A percentile compares a stretch with the other conserved stretches of the same genome.
phyloP scores from a whole-genome alignment of 1,140 invertebrate species.

The Odontomachus brunneus region DNA sequence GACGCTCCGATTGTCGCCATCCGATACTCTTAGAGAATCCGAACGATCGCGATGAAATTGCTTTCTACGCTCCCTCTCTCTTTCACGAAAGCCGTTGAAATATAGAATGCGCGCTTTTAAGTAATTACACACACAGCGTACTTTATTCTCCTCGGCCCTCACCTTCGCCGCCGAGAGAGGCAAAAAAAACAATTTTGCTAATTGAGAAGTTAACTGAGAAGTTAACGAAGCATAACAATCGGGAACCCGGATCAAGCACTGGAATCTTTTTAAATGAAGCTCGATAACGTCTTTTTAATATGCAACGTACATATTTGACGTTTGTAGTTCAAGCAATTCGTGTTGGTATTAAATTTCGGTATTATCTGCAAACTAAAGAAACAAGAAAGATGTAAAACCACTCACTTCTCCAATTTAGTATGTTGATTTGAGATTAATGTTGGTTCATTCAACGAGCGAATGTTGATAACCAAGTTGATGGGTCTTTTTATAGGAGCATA shows the following conservation, averaged over 20 bases:
- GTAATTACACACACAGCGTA: not conserved
- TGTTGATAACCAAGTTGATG: not conserved
- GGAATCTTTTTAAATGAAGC: no score
- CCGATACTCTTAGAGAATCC: conserved; percentile 34
- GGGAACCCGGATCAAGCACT: not conserved
- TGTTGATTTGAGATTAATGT: not conserved
- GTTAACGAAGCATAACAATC: not conserved
- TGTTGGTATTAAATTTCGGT: conserved; percentile 27
- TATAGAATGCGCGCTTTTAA: conserved; percentile 39
- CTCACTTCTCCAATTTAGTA: not conserved
- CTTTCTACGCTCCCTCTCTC: not conserved
- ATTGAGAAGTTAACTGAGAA: not conserved
- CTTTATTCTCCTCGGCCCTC: not conserved
- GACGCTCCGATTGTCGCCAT: conserved; percentile 27
- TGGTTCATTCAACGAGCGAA: not conserved
- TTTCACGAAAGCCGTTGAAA: conserved; percentile 12
- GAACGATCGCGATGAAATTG: conserved; percentile 6
- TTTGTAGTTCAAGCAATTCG: not conserved
- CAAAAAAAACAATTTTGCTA: not conserved
- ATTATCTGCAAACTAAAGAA: conserved; percentile 14
- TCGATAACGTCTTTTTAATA: no score
- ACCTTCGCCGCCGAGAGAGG: not conserved
- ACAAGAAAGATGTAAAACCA: conserved; percentile 10
- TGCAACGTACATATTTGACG: not conserved
- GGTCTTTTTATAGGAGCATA: not conserved